These are phyloP conservation scores for Lasioglossum oenotherae DNA, from an alignment of 2,888 invertebrate species.

Conservation along the genomic window DNA sequence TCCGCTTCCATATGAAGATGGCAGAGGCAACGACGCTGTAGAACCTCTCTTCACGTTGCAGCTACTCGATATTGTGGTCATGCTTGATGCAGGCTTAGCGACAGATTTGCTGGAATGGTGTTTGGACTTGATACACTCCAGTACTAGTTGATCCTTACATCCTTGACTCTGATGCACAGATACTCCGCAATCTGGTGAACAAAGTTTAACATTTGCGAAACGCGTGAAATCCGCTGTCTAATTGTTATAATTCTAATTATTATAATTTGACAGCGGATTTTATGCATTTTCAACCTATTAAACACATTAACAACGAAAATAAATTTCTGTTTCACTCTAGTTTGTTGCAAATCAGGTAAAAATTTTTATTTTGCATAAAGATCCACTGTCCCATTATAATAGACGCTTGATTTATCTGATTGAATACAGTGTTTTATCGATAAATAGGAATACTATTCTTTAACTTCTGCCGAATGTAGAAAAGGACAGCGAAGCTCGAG, in stretches of 20 bases:
- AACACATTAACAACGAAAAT: too few species aligned
- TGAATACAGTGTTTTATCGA: not conserved
- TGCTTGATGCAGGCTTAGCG: slow-evolving; percentile 81
- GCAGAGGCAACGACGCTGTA: slow-evolving; percentile 80
- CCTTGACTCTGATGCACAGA: slow-evolving; percentile 93
- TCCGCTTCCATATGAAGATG: slow-evolving; percentile 78
- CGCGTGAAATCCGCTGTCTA: too few species aligned
- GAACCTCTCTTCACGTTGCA: slow-evolving; percentile 80
- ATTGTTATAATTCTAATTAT: too few species aligned
- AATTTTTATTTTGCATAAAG: too few species aligned
- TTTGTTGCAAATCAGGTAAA: too few species aligned
- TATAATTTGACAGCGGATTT: too few species aligned
- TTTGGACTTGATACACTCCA: slow-evolving; percentile 91
- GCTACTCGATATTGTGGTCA: slow-evolving; percentile 75
- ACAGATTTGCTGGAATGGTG: slow-evolving; percentile 78
- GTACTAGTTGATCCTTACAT: slow-evolving; percentile 93
- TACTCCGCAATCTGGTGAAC: slow-evolving; percentile 90
- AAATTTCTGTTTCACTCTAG: too few species aligned
- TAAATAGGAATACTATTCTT: too few species aligned
- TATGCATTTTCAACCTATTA: too few species aligned
- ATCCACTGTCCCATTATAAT: too few species aligned
- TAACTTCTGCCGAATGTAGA: too few species aligned
- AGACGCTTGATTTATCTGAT: not conserved
- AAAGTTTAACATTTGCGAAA: not conserved
- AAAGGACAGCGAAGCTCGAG: too few species aligned